phyloP scores from a whole-genome alignment of 2,888 invertebrate species.

The Brenthis daphne region DNA sequence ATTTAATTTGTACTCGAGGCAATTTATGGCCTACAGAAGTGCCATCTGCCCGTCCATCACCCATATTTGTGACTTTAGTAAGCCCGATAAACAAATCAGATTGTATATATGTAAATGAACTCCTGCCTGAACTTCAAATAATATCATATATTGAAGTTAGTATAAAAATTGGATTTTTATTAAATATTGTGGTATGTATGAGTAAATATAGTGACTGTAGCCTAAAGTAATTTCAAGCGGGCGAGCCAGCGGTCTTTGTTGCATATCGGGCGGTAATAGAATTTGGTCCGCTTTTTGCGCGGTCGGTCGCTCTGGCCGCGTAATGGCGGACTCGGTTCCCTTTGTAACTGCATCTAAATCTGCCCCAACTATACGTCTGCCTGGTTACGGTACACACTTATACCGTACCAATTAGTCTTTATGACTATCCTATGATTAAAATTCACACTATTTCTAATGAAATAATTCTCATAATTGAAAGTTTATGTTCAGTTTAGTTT shows the following conservation, averaged over 20 bases:
- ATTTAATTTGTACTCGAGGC: conserved; percentile 79
- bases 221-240: conserved; percentile 80
- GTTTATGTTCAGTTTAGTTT: too few relatives aligned
- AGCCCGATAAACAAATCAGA: conserved; percentile 26
- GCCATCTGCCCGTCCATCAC: conserved; percentile 68
- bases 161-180: conserved; percentile 63
- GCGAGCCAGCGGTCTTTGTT: conserved; percentile 78
- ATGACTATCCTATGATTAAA: neutral
- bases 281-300: conserved; percentile 81
- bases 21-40: conserved; percentile 75
- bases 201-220: conserved; percentile 76
- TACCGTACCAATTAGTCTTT: conserved; percentile 21
- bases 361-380: conserved; percentile 58
- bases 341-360: conserved; percentile 79
- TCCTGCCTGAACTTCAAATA: conserved; percentile 30
- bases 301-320: conserved; percentile 65
- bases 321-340: conserved; percentile 75
- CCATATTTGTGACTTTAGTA: conserved; percentile 47
- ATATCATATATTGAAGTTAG: conserved; percentile 43
- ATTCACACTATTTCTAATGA: neutral
- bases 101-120: conserved; percentile 21
- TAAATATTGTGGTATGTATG: conserved; percentile 64
- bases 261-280: conserved; percentile 81
- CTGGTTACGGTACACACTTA: conserved; percentile 53
- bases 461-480: too few relatives aligned